phyloP scores from a whole-genome alignment of 2,888 invertebrate species.

The Dasysyrphus albostriatus region DNA sequence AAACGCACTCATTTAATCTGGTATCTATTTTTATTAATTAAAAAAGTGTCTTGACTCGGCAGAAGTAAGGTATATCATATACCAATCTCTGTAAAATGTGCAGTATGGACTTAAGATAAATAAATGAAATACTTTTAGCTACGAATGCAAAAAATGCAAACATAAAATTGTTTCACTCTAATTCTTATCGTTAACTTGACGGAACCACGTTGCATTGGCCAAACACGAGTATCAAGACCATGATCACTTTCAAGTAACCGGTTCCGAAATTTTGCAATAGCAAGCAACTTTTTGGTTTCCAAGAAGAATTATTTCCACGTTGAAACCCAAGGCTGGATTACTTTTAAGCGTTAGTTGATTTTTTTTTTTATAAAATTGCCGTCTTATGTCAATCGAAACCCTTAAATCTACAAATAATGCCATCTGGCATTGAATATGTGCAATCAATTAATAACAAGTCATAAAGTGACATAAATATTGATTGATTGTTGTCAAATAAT shows the following conservation, averaged over 20 bases:
- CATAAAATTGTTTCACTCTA: constrained; percentile 15
- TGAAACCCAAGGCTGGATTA: constrained; percentile 1
- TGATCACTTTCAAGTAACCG: constrained; percentile 21
- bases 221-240: constrained; percentile 14
- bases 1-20: too few relatives aligned
- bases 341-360: background rate
- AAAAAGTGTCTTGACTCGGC: too few relatives aligned
- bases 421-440: background rate
- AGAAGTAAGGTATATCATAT: too few relatives aligned
- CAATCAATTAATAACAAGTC: background rate
- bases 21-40: too few relatives aligned
- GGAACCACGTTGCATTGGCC: constrained; percentile 11
- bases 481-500: constrained; percentile 10
- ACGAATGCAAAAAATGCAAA: background rate
- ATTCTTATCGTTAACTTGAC: background rate
- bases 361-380: background rate
- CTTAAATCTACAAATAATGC: background rate
- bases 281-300: constrained; percentile 9
- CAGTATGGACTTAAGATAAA: too few relatives aligned
- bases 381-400: background rate
- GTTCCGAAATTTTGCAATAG: constrained; percentile 15
- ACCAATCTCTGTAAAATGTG: too few relatives aligned
- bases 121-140: too few relatives aligned
- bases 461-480: background rate
- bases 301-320: constrained; percentile 7